phyloP scores from a whole-genome alignment of 2,113 vertebrate species.

The Myocastor coypus region DNA sequence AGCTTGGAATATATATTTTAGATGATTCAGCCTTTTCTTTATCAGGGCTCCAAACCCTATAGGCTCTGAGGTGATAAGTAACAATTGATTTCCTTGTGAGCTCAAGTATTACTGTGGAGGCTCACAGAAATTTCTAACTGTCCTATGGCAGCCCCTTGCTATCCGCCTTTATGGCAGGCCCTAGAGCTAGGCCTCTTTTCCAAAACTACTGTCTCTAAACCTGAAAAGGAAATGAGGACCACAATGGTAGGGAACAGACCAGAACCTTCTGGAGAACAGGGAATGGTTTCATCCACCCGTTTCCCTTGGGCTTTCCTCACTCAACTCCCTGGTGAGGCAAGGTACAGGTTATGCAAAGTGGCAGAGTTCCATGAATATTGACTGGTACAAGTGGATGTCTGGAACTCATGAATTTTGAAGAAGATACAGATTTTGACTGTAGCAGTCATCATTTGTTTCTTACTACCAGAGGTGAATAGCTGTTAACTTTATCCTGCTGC shows the following conservation, averaged over 20 bases:
- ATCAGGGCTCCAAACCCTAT: background rate
- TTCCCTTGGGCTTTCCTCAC: background rate
- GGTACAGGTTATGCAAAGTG: background rate
- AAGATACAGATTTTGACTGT: background rate
- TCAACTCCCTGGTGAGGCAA: background rate
- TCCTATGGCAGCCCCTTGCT: background rate
- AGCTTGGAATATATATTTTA: background rate
- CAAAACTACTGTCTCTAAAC: background rate
- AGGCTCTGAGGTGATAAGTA: background rate
- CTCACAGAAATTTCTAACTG: background rate
- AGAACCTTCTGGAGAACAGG: background rate
- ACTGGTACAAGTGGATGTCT: background rate
- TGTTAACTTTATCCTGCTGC: background rate
- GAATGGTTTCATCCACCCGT: background rate
- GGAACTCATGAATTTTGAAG: background rate
- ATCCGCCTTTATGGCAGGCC: background rate
- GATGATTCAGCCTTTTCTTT: slow-evolving; percentile 47
- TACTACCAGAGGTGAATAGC: background rate
- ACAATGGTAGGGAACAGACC: background rate
- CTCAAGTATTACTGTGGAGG: background rate
- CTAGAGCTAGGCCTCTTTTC: background rate
- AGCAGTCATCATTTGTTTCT: background rate
- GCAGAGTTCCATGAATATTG: background rate
- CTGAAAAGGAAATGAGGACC: background rate
- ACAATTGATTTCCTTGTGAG: background rate